Evolutionary conservation across 2,888 invertebrate genomes (phyloP), one percentile per base, ranked within the genome.

Genomic region (Drosophila anomalata): DNA sequence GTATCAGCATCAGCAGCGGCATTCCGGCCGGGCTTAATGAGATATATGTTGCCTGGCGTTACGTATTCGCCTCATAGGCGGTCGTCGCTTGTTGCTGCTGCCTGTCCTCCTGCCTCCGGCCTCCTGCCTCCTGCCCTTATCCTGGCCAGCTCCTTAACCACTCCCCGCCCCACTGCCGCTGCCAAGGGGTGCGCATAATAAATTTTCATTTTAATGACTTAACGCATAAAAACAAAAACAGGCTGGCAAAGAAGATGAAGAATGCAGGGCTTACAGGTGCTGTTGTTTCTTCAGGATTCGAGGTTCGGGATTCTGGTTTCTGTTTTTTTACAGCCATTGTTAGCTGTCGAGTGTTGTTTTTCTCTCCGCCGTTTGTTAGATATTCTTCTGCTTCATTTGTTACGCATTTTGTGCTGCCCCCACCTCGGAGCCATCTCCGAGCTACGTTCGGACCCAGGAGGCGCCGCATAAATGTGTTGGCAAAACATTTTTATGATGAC

Each of bases 151-250:
- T 22, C 36, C 36, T 36, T 14, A 36, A 3, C 20, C 17, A 1
- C 2, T 24, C 41, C 14, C 9, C 8, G 9, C 17, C 2, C 14
- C 14, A 14, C 14, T 14, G 14, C 14, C 14, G 14, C 14, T 14
- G 22, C 50, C 33, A 61, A 6, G 67, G 63, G 59, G 66, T 65
- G 73, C 78, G 76, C 68, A 78, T 86, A 88, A 89, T 89, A 89
- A 89, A 89, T 89, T 88, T 82, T 88, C 88, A 89, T 89, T 89
- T 89, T 86, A 79, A 85, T 85, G 87, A 80, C 82, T 80, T 77
- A 75, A 75, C 76, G 79, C 86, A 77, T 80, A 79, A 87, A 83
- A 76, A 60, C 63, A 83, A 31, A 42, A 62, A 57, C 63, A 36
- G 50, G 8, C 51, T 20, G 14, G 31, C 5, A 14, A n/a, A 48